Evolutionary conservation across 2,888 invertebrate genomes (phyloP).

Genomic region (Cataglyphis albicans): DNA sequence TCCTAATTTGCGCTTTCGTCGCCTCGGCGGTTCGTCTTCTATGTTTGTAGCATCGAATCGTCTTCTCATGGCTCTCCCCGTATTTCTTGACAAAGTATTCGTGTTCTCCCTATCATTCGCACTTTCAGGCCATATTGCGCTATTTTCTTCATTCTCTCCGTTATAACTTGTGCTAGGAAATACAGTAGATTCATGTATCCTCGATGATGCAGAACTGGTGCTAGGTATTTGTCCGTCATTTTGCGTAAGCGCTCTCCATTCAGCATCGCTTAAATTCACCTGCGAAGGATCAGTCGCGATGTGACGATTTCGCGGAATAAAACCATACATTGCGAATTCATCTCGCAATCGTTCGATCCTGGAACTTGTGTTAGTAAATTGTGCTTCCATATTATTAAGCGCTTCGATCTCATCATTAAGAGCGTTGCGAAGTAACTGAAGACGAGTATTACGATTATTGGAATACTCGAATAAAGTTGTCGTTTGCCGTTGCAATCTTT

Average conservation of each 20-base stretch:
- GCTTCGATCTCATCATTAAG: conserved; percentile 71
- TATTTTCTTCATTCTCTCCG: conserved; percentile 7
- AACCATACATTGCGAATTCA: conserved; percentile 61
- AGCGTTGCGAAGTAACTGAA: conserved; percentile 62
- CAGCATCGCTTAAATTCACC: conserved; percentile 40
- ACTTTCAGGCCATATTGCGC: not conserved
- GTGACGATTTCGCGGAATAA: conserved; percentile 57
- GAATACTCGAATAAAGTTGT: conserved; percentile 58
- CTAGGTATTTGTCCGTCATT: conserved; percentile 50
- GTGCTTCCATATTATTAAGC: conserved; percentile 70
- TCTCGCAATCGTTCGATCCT: conserved; percentile 68
- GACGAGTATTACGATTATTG: conserved; percentile 57
- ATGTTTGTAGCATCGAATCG: conserved; percentile 54
- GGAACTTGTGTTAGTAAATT: conserved; percentile 69
- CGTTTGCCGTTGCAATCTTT: conserved; percentile 65
- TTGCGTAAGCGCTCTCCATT: conserved; percentile 14
- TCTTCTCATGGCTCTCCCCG: conserved; percentile 61
- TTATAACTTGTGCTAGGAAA: conserved; percentile 28
- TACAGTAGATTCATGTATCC: conserved; percentile 3
- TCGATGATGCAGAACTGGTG: conserved; percentile 44
- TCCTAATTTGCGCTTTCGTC: conserved; percentile 65
- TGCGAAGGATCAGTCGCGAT: conserved; percentile 40
- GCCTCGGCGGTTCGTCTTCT: conserved; percentile 68
- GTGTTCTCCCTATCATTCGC: not conserved
- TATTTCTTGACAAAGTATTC: conserved; percentile 13